phyloP scores from a whole-genome alignment of 2,797 vertebrate genomes.

The Ctenosaura bakeri region DNA sequence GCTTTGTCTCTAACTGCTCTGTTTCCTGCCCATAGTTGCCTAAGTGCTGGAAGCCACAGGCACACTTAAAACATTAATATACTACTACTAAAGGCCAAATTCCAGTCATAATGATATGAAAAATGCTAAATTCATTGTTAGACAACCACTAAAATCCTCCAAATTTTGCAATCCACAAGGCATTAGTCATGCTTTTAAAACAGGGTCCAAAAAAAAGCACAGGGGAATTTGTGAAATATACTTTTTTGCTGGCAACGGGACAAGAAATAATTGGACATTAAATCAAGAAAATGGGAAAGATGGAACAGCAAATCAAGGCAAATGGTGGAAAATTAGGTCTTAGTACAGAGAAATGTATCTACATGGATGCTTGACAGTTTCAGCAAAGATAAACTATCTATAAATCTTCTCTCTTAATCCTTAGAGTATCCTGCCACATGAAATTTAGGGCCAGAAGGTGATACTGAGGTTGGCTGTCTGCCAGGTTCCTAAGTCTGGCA shows the following conservation, averaged over 20 bases:
- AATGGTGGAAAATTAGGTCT: conserved; percentile 84
- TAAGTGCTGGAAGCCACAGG: not conserved
- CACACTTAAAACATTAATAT: conserved; percentile 46
- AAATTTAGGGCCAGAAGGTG: conserved; percentile 3
- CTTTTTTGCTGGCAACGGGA: conserved; percentile 84
- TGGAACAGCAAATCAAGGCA: conserved; percentile 83
- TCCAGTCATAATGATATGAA: conserved; percentile 68
- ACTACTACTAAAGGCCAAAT: conserved; percentile 57
- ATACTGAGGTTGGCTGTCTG: not conserved
- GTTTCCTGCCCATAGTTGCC: conserved; percentile 39
- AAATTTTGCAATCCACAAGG: conserved; percentile 69
- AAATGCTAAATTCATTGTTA: conserved; percentile 72
- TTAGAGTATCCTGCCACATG: conserved; percentile 45
- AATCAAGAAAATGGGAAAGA: conserved; percentile 85
- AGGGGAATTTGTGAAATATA: conserved; percentile 83
- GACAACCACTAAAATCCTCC: conserved; percentile 71
- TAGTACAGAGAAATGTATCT: conserved; percentile 81
- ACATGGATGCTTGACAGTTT: conserved; percentile 77
- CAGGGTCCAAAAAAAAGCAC: conserved; percentile 70
- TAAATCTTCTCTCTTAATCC: conserved; percentile 76
- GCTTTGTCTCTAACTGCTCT: not conserved
- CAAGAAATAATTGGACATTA: conserved; percentile 87
- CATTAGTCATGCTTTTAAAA: conserved; percentile 78
- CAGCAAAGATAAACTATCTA: conserved; percentile 68
- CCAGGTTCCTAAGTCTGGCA: not conserved